These are phyloP conservation scores for Sarcoramphus papa DNA, from an alignment of 2,797 vertebrate species.

Conservation along the genomic window DNA sequence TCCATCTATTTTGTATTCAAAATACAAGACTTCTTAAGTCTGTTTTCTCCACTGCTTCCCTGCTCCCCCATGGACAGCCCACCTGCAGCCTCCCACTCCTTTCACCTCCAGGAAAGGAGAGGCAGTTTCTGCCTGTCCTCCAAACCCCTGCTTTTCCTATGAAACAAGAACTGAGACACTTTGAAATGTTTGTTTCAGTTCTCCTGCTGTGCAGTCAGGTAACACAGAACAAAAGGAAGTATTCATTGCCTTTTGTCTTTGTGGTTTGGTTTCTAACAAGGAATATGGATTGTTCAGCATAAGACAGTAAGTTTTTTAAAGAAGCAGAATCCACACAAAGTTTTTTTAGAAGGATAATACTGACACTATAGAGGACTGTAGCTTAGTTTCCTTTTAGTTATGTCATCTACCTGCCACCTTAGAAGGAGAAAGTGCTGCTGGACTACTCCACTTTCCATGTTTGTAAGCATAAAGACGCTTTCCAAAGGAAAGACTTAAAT, in stretches of 20 bases:
- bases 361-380: background rate
- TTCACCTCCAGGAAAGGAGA: conserved; percentile 7
- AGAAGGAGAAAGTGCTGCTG: background rate
- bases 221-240: conserved; percentile 11
- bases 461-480: background rate
- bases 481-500: background rate
- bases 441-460: background rate
- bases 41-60: background rate
- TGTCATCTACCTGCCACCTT: background rate
- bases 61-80: background rate
- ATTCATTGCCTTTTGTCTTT: conserved; percentile 20
- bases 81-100: conserved; percentile 8
- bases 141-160: background rate
- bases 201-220: conserved; percentile 10
- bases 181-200: conserved; percentile 33
- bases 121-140: background rate
- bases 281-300: background rate
- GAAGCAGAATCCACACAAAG: background rate
- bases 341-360: background rate
- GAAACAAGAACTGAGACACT: background rate
- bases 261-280: background rate
- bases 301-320: conserved; percentile 3
- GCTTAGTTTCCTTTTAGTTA: background rate
- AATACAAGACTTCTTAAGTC: background rate
- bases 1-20: background rate